A percentile compares a stretch with the other conserved stretches of the same genome.
Conservation (phyloP, 2,113 vertebrate species). For the Coptodon rendalli region DNA sequence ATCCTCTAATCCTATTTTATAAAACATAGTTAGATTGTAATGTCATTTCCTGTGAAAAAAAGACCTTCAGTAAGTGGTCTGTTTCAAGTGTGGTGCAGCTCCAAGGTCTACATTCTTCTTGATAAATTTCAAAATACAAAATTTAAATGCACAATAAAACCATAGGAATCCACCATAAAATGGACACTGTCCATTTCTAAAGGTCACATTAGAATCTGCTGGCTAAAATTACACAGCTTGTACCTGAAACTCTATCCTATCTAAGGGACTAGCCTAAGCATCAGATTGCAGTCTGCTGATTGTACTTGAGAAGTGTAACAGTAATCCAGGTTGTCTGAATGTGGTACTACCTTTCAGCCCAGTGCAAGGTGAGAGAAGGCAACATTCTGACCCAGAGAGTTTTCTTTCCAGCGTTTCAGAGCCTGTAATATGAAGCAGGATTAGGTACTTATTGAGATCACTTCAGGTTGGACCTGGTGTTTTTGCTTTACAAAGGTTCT, state of each 20-base stretch:
- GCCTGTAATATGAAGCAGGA: background rate
- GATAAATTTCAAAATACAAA: background rate
- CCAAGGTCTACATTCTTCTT: background rate
- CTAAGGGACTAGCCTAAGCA: background rate
- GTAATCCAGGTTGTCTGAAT: background rate
- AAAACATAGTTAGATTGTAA: background rate
- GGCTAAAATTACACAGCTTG: background rate
- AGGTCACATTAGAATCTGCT: background rate
- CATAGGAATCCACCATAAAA: background rate
- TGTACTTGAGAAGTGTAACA: background rate
- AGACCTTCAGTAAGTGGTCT: background rate
- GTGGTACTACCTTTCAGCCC: background rate
- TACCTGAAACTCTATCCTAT: background rate
- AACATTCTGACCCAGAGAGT: background rate
- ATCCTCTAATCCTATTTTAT: background rate
- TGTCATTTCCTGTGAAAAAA: background rate
- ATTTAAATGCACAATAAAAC: background rate
- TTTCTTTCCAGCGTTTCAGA: background rate
- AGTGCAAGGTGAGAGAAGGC: background rate
- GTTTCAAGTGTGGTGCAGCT: background rate
- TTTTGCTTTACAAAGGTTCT: background rate
- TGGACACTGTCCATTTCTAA: background rate
- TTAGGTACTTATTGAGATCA: background rate
- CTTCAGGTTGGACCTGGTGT: background rate
- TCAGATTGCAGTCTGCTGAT: conserved; percentile 10